Evolutionary conservation across 2,797 vertebrate species (phyloP).

Genomic region (Karalla daura): DNA sequence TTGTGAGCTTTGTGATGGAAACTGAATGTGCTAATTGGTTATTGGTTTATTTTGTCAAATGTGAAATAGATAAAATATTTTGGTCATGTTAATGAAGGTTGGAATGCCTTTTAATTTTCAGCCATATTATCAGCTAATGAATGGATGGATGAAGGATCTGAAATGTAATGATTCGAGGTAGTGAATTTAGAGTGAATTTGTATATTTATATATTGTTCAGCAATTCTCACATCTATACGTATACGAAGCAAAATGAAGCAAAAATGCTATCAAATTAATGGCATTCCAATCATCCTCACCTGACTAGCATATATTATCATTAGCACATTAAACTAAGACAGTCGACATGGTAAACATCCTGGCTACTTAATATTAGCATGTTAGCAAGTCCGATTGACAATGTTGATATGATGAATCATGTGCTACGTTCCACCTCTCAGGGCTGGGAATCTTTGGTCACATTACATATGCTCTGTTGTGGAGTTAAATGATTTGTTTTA

Average conservation of each 20-base stretch:
- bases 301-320: neutral
- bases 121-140: neutral
- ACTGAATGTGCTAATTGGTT: neutral
- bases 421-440: neutral
- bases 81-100: neutral
- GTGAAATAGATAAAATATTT: neutral
- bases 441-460: neutral
- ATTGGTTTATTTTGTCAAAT: neutral
- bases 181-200: neutral
- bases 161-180: neutral
- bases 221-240: too few relatives aligned
- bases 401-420: too few relatives aligned
- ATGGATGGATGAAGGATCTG: neutral
- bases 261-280: neutral
- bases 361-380: neutral
- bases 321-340: neutral
- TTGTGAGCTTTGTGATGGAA: neutral
- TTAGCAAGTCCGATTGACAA: neutral
- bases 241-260: too few relatives aligned
- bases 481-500: neutral
- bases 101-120: neutral
- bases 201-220: too few relatives aligned
- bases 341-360: neutral
- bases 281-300: neutral
- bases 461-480: neutral